Base-by-base conservation (phyloP, 2,888 invertebrate genomes). In the Polydrusus tereticollis region DNA sequence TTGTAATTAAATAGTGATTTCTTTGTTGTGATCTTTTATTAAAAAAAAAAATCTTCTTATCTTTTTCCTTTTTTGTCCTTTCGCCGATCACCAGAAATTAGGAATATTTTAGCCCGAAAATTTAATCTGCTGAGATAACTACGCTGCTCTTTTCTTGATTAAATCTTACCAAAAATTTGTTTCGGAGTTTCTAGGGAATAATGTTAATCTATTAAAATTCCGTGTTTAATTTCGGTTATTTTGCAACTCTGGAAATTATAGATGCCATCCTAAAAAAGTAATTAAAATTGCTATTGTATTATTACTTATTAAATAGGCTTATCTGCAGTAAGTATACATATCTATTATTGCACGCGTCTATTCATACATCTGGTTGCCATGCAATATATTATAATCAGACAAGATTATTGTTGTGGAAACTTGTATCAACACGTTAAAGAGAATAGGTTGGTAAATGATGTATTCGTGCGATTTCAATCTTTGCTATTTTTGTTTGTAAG, bases 81-180 rank as follows among this genome's bases (percentile, higher is more conserved):
- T 45, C 45, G 20, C 20, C 45, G 45, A 45, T 45, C 45, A 20
- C 45, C 18, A 20, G 45, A 18, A 45, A 45, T 45, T 45, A 45
- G 20, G 45, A 45, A 45, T 45, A 45, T 45, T 45, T 45, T 20
- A 45, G 10, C 45, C 12, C 10, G 20, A 20, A 20, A 45, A 20
- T 45, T 45, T 20, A 45, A 20, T 20, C 20, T 45, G 1, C 20
- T 18, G 1, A 20, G 45, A 45, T 45, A 45, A 20, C 45, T 45
- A 45, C 45, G 45, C 1, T 20, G 20, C 6, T 45, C 45, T 45
- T 45, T 18, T 45, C 45, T 20, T 20, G 45, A 45, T 45, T 45
- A 45, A 45, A 45, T 45, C 45, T 20, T 18, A n/a, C 45, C 45
- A 20, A 45, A 45, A 45, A 45, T 45, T 45, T 45, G 45, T 45